Evolutionary conservation across 2,888 invertebrate species (phyloP).

Genomic region (Morpho deidamia): DNA sequence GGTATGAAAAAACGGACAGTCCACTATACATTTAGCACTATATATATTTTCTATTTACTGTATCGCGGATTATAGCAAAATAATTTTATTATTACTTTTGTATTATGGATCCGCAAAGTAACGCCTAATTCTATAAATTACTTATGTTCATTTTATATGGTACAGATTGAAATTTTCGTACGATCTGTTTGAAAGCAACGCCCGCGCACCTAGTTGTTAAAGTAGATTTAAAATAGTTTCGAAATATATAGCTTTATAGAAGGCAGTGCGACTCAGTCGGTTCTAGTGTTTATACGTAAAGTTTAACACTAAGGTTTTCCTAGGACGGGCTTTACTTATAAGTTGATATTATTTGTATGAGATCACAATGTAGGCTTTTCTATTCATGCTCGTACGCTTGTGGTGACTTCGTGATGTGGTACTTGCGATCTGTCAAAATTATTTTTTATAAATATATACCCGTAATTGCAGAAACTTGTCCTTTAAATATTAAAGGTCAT

Average conservation of each 20-base stretch:
- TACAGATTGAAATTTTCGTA: too few species aligned
- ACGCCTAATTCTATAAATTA: too few species aligned
- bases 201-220: constrained; percentile 33
- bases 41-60: too few species aligned
- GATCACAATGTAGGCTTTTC: constrained; percentile 32
- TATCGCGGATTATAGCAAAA: too few species aligned
- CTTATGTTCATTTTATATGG: too few species aligned
- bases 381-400: constrained; percentile 40
- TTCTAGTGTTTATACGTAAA: constrained; percentile 50
- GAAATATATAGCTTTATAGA: constrained; percentile 69
- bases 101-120: too few species aligned
- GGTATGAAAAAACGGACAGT: too few species aligned
- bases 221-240: constrained; percentile 53
- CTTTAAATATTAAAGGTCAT: too few species aligned
- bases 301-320: constrained; percentile 52
- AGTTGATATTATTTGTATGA: constrained; percentile 42
- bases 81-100: too few species aligned
- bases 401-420: constrained; percentile 10
- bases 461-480: too few species aligned
- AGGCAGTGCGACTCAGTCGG: constrained; percentile 49
- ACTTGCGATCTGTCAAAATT: constrained; percentile 30
- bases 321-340: constrained; percentile 68
- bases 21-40: too few species aligned
- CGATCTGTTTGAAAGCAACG: constrained; percentile 8
- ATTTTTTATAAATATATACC: constrained; percentile 8